Evolutionary conservation across 2,113 vertebrate species (phyloP).

Genomic region (Myxocyprinus asiaticus): DNA sequence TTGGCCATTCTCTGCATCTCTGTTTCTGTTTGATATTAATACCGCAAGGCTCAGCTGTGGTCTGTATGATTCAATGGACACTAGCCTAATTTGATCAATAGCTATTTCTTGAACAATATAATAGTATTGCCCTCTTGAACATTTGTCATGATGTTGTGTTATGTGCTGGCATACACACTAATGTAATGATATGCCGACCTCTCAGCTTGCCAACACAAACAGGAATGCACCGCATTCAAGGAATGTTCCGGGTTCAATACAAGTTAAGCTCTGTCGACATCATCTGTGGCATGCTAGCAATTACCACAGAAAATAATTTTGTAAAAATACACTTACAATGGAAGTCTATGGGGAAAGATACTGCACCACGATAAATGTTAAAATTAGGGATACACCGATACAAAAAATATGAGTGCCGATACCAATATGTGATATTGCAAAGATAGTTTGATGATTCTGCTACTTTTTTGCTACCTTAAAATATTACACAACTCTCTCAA

Average conservation of each 20-base stretch:
- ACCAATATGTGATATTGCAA: too few species aligned
- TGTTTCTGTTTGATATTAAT: conserved; percentile 15
- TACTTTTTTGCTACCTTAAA: too few species aligned
- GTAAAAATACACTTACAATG: not conserved
- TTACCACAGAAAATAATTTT: too few species aligned
- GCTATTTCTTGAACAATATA: conserved; percentile 7
- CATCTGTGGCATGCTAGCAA: too few species aligned
- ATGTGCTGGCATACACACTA: not conserved
- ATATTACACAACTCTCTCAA: too few species aligned
- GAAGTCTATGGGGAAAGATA: not conserved
- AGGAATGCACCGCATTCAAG: not conserved
- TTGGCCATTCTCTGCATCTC: conserved; percentile 8
- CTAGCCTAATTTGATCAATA: conserved; percentile 35
- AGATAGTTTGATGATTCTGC: too few species aligned
- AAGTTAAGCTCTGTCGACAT: not conserved
- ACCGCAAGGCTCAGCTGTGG: conserved; percentile 17
- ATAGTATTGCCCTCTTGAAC: not conserved
- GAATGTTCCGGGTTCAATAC: not conserved
- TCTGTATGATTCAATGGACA: conserved; percentile 3
- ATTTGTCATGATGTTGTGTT: conserved; percentile 30
- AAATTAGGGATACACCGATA: conserved; percentile 52
- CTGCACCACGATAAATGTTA: conserved; percentile 31
- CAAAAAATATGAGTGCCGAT: too few species aligned
- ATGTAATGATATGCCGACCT: not conserved
- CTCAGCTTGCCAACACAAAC: not conserved